Evolutionary conservation across 1,140 invertebrate species (phyloP).

Genomic region (Eurosta solidaginis): DNA sequence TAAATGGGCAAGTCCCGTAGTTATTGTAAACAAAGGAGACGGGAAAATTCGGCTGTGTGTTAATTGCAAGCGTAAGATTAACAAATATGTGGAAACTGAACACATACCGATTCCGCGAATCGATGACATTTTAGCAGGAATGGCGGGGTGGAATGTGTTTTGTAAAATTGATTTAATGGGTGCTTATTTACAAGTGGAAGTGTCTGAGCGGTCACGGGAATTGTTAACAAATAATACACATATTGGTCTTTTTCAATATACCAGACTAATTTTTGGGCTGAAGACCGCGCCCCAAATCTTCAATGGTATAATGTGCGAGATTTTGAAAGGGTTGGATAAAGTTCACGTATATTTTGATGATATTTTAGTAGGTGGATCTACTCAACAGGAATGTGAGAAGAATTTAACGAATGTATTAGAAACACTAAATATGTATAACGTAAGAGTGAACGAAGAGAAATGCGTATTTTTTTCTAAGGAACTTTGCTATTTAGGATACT

Average conservation of each 20-base stretch:
- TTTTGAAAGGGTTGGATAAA: slow-evolving; percentile 42
- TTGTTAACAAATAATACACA: slow-evolving; percentile 56
- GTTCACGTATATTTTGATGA: slow-evolving; percentile 51
- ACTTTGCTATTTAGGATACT: too few relatives aligned
- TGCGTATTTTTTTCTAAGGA: too few relatives aligned
- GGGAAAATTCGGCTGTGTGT: slow-evolving; percentile 57
- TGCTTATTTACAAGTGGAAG: slow-evolving; percentile 57
- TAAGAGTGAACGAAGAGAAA: background rate
- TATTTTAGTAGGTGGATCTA: slow-evolving; percentile 45
- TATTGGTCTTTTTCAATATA: slow-evolving; percentile 49
- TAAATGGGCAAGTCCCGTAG: slow-evolving; percentile 51
- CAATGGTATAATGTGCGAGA: slow-evolving; percentile 46
- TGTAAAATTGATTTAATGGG: slow-evolving; percentile 54
- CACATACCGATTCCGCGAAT: slow-evolving; percentile 48
- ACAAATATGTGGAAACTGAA: slow-evolving; percentile 46
- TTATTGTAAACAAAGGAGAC: slow-evolving; percentile 61
- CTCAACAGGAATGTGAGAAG: slow-evolving; percentile 36
- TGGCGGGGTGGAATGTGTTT: slow-evolving; percentile 51
- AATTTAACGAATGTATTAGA: background rate
- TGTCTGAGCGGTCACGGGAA: slow-evolving; percentile 46
- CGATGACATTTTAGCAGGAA: slow-evolving; percentile 49
- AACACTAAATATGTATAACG: background rate
- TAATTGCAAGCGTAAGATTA: slow-evolving; percentile 60
- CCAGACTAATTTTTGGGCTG: slow-evolving; percentile 51
- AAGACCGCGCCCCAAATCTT: slow-evolving; percentile 51